Base-by-base conservation (phyloP, 2,113 vertebrate genomes). In the Mormyrus iriodes region DNA sequence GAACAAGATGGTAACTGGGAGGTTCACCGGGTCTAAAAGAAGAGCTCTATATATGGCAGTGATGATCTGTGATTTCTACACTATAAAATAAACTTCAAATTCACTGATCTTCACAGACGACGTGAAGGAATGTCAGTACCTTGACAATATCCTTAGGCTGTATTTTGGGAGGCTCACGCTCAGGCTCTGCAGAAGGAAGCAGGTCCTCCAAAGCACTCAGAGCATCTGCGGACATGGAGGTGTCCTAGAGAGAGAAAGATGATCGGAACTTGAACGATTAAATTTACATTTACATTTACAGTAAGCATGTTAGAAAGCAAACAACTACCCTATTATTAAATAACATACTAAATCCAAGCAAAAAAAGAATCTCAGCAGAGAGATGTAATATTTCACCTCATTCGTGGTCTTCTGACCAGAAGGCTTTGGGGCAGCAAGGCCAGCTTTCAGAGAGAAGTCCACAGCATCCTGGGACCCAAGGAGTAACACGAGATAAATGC, bases 331-430 rank as follows among this genome's bases (percentile, higher is more conserved):
- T n/a, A n/a, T n/a, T n/a, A n/a, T 21, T 69, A 69, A 69, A 69
- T 48, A 48, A 48, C 46, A 48, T 48, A 48, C 46, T 8, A 48
- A 48, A 48, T 4, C 2, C 46, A 48, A 48, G 46, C 46, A 69
- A 42, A 17, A 31, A 8, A 49, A 31, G 9, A 52, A 2, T 31
- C 48, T 2, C 1, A 9, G n/a, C n/a, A 51, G 13, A n/a, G 46
- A 5, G 19, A 4, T 35, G 4, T 39, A 35, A 24, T 42, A 42
- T 27, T 90, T 82, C n/a, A 93, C 92, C 90, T 88, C 84, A 1
- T 65, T 76, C 90, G 90, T 91, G 55, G 91, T 83, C 90, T 93
- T 88, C 89, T 93, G 91, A 15, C 92, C 90, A 86, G 85, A 92
- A 24, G 89, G 21, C 69, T 92, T 13, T 1, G 90, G 19, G 39